Conservation (phyloP, 2,113 vertebrate genomes). For the Myocastor coypus region DNA sequence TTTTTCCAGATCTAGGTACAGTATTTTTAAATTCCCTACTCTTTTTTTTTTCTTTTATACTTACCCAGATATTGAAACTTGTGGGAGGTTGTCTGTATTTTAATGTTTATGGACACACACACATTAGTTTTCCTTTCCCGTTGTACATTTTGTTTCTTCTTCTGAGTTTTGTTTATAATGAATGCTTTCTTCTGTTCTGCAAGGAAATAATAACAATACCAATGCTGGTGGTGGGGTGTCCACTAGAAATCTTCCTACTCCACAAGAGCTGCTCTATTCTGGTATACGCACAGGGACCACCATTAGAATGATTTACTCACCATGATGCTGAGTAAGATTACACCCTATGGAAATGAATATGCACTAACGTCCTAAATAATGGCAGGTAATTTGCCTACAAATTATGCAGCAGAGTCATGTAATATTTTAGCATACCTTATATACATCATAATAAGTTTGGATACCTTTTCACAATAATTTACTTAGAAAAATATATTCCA, state of each 20-base stretch:
- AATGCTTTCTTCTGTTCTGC: neutral
- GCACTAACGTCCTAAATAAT: conserved; percentile 69
- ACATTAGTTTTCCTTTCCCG: neutral
- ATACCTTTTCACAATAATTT: conserved; percentile 72
- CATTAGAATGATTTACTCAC: conserved; percentile 50
- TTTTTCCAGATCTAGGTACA: neutral
- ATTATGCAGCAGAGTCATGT: conserved; percentile 63
- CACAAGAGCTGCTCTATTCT: neutral
- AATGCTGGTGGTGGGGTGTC: neutral
- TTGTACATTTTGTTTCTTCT: neutral
- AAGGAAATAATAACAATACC: neutral
- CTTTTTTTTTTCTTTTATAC: neutral
- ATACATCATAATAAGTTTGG: conserved; percentile 74
- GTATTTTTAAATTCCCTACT: neutral
- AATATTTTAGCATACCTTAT: conserved; percentile 67
- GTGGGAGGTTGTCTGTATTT: neutral
- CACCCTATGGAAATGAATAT: conserved; percentile 6
- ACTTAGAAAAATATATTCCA: conserved; percentile 59
- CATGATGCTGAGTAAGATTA: neutral
- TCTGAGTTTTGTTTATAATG: conserved; percentile 23
- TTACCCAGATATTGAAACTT: neutral
- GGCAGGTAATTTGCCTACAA: conserved; percentile 73
- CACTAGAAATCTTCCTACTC: neutral
- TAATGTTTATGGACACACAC: neutral
- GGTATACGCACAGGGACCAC: neutral